Percentiles rank a stretch among this genome's conserved stretches.
phyloP scores from a whole-genome alignment of 2,113 vertebrate genomes.

The Myanophis thanlyinensis region DNA sequence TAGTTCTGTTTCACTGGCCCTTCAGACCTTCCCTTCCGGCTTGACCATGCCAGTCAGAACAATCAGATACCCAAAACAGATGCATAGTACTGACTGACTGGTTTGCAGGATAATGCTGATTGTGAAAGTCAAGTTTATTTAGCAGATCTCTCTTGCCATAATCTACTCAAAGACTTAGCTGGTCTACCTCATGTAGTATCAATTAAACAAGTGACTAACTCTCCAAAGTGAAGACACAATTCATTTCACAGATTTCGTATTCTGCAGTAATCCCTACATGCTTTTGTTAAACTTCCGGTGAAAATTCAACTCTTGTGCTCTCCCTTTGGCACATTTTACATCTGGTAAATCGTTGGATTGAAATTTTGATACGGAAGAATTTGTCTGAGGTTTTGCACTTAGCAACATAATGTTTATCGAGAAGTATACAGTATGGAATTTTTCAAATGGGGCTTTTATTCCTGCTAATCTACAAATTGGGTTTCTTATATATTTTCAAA shows the following conservation, averaged over 20 bases:
- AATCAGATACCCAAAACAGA: neutral
- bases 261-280: neutral
- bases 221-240: neutral
- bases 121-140: neutral
- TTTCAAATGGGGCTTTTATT: neutral
- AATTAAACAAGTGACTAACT: neutral
- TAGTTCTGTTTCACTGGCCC: conserved; percentile 29
- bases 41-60: conserved; percentile 20
- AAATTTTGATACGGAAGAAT: neutral
- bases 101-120: conserved; percentile 4
- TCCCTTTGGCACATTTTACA: neutral
- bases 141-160: neutral
- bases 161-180: neutral
- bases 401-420: neutral
- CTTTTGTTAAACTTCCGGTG: neutral
- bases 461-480: neutral
- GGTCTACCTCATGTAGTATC: neutral
- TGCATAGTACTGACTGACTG: conserved; percentile 24
- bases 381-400: neutral
- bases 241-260: neutral
- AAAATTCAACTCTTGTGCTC: neutral
- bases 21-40: conserved; percentile 26
- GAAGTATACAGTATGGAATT: neutral
- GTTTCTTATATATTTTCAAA: neutral
- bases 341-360: neutral